A percentile compares a stretch with the other conserved stretches of the same genome.
Conservation (phyloP, 2,888 invertebrate species). For the Diabrotica balteata region DNA sequence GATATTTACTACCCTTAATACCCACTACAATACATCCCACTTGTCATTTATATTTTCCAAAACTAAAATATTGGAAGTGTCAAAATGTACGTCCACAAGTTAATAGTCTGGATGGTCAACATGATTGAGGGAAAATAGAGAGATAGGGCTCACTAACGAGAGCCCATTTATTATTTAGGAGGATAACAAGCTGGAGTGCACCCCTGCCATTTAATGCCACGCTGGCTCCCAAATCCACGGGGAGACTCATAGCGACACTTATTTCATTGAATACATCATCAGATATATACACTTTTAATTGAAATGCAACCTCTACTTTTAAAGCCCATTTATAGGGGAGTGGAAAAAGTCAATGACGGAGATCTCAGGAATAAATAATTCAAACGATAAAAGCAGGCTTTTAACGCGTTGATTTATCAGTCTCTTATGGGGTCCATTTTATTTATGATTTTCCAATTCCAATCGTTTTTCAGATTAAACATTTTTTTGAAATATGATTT, state of each 20-base stretch:
- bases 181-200: slow-evolving; percentile 50
- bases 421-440: too few species aligned
- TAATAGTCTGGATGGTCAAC: slow-evolving; percentile 6
- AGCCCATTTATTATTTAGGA: slow-evolving; percentile 44
- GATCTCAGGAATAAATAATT: too few species aligned
- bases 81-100: slow-evolving; percentile 6
- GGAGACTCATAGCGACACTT: slow-evolving; percentile 7
- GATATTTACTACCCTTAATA: too few species aligned
- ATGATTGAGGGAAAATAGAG: slow-evolving; percentile 10
- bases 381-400: too few species aligned
- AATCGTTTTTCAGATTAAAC: background rate
- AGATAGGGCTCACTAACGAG: slow-evolving; percentile 6
- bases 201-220: slow-evolving; percentile 48
- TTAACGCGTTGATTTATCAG: too few species aligned
- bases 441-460: too few species aligned
- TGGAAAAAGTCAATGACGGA: too few species aligned
- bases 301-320: slow-evolving; percentile 42
- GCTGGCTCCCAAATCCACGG: slow-evolving; percentile 42
- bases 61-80: slow-evolving; percentile 1
- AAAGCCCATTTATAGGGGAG: slow-evolving; percentile 28
- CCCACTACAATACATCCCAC: background rate
- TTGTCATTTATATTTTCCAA: background rate
- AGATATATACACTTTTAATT: slow-evolving; percentile 45
- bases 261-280: slow-evolving; percentile 48
- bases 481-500: too few species aligned